These are phyloP conservation scores for Ornithoptera priamus DNA, from an alignment of 2,888 invertebrate genomes.

Conservation along the genomic window DNA sequence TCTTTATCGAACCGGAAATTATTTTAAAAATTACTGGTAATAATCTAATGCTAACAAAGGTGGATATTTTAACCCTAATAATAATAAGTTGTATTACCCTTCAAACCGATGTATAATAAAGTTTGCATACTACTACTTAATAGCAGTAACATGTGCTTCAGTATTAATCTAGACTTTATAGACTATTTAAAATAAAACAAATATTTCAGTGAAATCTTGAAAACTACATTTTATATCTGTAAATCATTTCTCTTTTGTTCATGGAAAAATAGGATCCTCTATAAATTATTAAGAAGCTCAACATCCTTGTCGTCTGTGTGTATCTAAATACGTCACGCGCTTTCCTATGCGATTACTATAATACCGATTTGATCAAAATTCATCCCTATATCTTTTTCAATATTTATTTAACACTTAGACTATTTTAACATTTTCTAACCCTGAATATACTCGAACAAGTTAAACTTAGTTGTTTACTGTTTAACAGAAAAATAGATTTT, in stretches of 20 bases:
- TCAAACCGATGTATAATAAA: too few relatives aligned
- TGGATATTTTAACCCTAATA: not conserved
- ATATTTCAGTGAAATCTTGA: too few relatives aligned
- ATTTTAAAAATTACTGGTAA: not conserved
- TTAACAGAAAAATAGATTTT: not conserved
- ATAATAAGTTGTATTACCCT: not conserved
- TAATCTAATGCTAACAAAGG: too few relatives aligned
- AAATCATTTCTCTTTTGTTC: too few relatives aligned
- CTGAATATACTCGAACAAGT: slow-evolving; percentile 22
- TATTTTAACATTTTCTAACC: slow-evolving; percentile 52
- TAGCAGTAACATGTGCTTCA: too few relatives aligned
- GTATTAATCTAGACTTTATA: too few relatives aligned
- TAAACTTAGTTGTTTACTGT: not conserved
- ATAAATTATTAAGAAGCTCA: slow-evolving; percentile 3
- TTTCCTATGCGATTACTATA: slow-evolving; percentile 75
- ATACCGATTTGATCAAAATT: slow-evolving; percentile 78
- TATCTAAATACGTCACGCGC: slow-evolving; percentile 53
- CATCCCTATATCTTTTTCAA: slow-evolving; percentile 65
- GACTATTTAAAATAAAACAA: too few relatives aligned
- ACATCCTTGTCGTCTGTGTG: slow-evolving; percentile 41
- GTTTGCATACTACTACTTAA: too few relatives aligned
- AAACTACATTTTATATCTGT: too few relatives aligned
- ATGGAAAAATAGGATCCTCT: not conserved
- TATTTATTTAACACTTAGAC: slow-evolving; percentile 69
- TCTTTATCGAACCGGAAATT: not conserved